phyloP scores from a whole-genome alignment of 2,888 invertebrate genomes.

The Muschampia plurimacula region DNA sequence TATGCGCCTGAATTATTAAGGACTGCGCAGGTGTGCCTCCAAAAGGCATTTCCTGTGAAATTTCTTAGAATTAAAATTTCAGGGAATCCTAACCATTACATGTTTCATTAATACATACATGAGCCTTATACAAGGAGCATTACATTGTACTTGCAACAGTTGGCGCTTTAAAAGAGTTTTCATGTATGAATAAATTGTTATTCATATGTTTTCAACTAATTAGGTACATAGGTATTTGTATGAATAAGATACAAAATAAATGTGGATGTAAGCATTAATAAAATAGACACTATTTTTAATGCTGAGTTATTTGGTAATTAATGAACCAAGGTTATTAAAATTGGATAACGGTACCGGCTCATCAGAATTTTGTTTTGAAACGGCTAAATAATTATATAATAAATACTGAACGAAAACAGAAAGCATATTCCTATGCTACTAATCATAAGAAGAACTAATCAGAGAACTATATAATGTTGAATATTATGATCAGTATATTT shows the following conservation, averaged over 20 bases:
- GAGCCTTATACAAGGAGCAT: neutral
- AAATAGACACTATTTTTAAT: too few species aligned
- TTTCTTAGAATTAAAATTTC: constrained; percentile 21
- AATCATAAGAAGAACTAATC: too few species aligned
- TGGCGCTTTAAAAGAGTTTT: neutral
- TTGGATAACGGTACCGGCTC: too few species aligned
- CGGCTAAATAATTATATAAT: too few species aligned
- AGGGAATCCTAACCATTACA: constrained; percentile 19
- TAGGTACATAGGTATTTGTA: neutral
- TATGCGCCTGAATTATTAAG: constrained; percentile 10
- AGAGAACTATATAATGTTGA: too few species aligned
- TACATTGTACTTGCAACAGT: neutral
- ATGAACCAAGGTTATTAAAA: too few species aligned
- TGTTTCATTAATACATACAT: neutral
- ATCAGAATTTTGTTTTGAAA: too few species aligned
- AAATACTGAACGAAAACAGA: neutral
- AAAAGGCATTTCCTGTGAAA: neutral
- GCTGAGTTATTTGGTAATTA: too few species aligned
- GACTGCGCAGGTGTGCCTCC: constrained; percentile 7
- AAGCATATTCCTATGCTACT: neutral
- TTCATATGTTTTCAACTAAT: neutral
- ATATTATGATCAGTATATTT: too few species aligned
- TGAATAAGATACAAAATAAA: neutral
- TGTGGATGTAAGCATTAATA: too few species aligned
- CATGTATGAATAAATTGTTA: neutral